A percentile compares a stretch with the other conserved stretches of the same genome.
phyloP scores from a whole-genome alignment of 1,140 invertebrate genomes.

The Apis florea region DNA sequence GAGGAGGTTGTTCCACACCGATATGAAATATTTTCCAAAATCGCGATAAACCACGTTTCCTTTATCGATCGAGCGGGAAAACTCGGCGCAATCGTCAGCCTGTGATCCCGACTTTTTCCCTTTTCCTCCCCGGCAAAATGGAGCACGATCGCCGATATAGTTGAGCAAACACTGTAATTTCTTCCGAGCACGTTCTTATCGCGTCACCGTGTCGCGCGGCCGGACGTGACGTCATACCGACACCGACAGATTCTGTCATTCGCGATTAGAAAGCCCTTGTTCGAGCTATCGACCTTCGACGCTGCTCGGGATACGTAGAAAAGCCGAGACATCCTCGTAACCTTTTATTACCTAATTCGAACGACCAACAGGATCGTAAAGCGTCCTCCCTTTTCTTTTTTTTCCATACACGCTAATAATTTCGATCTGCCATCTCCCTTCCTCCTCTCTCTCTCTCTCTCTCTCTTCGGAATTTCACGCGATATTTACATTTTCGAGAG shows the following conservation, averaged over 20 bases:
- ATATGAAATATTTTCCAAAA: constrained; percentile 14
- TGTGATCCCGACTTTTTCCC: constrained; percentile 39
- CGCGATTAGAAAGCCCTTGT: constrained; percentile 51
- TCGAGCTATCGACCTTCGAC: constrained; percentile 34
- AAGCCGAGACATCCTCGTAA: constrained; percentile 17
- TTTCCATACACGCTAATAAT: background rate
- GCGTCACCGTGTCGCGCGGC: constrained; percentile 26
- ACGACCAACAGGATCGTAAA: background rate
- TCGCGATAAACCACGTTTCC: constrained; percentile 44
- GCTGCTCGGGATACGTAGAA: background rate
- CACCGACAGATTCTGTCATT: constrained; percentile 46
- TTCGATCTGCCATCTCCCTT: background rate
- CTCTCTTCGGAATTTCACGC: background rate
- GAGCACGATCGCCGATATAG: constrained; percentile 45
- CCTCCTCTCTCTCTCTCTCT: no score
- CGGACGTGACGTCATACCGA: constrained; percentile 52
- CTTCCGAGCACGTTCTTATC: constrained; percentile 56
- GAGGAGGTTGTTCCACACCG: background rate
- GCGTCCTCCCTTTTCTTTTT: background rate
- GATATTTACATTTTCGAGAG: background rate
- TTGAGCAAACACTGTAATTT: constrained; percentile 58
- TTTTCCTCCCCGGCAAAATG: background rate
- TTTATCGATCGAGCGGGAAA: constrained; percentile 51
- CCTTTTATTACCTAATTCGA: constrained; percentile 25
- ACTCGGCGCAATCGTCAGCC: constrained; percentile 21